Base-by-base conservation (phyloP, 2,888 invertebrate genomes). In the Pachycephus smyrnensis region DNA sequence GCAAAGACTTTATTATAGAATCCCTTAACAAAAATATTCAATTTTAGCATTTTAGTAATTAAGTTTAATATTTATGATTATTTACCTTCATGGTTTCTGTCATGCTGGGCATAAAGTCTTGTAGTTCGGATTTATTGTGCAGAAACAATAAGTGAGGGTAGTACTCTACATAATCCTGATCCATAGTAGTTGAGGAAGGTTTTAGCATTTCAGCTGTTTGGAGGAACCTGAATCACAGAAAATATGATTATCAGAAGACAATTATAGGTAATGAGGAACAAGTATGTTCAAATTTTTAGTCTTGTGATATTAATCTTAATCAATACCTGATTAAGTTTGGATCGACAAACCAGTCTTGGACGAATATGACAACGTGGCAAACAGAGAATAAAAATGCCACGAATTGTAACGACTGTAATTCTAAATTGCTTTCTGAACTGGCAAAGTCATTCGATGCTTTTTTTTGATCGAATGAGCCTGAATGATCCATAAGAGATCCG, bases 301-400 rank as follows among this genome's bases (percentile, higher is more conserved):
- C 9, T 55, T 55, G 9, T 55, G 23, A 9, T 55, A 55, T 55
- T 15, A 55, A 55, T 55, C 23, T 33, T 35, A 69, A 73, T 77
- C 9, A 30, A 68, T 91, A 95, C 94, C 97, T 96, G 81, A 96
- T 90, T 86, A 96, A 93, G 91, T 97, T 97, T 79, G 97, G 95
- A 92, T 97, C 97, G 4, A 96, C 93, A 88, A 96, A 96, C 95
- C 97, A 98, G 90, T 98, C 98, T 88, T 98, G 96, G 0, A 97
- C 96, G 68, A 98, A 94, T 78, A 99, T 93, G 11, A 99, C 93
- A 1, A 98, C 95, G 91, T 99, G 98, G 86, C 98, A 98, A 68
- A 98, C 95, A 3, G 97, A 96, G 92, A 98, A 94, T 76, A 98
- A 91, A 89, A 97, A 97, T 0, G 97, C 95, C 23, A 97, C 94